A percentile compares a stretch with the other conserved stretches of the same genome.
These are phyloP conservation scores for Drosophila prolongata DNA, from an alignment of 2,888 invertebrate genomes.

Conservation along the genomic window DNA sequence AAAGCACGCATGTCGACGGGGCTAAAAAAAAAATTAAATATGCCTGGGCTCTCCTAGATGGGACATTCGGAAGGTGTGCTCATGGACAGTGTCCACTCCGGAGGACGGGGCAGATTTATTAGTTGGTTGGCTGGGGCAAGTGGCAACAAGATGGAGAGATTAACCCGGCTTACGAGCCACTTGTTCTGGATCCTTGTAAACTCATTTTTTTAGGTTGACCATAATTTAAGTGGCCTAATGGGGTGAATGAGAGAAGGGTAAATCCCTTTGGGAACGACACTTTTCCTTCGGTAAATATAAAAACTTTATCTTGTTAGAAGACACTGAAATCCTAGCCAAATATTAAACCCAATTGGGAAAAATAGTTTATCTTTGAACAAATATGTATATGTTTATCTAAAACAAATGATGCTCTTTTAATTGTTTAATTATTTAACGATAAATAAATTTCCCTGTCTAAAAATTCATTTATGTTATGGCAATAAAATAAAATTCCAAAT, in stretches of 20 bases:
- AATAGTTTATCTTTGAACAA: background rate
- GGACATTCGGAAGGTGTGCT: conserved; percentile 26
- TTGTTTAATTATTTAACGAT: too few relatives aligned
- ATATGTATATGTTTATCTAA: too few relatives aligned
- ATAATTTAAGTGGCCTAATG: conserved; percentile 16
- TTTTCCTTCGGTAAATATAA: background rate
- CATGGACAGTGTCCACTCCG: conserved; percentile 29
- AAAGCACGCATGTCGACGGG: conserved; percentile 51
- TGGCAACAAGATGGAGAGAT: conserved; percentile 45
- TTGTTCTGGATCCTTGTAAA: conserved; percentile 30
- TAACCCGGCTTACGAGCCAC: conserved; percentile 41
- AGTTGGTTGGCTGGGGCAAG: conserved; percentile 17
- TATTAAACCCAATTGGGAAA: background rate
- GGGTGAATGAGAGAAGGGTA: background rate
- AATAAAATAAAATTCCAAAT: too few relatives aligned
- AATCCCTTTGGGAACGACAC: background rate
- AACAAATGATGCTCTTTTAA: too few relatives aligned
- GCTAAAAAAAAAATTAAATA: conserved; percentile 53
- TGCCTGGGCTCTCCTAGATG: conserved; percentile 22
- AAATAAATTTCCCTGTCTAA: too few relatives aligned
- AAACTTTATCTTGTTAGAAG: background rate
- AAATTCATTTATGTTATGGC: too few relatives aligned
- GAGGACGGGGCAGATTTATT: conserved; percentile 41
- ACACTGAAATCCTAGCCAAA: background rate
- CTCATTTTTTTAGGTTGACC: conserved; percentile 21